Evolutionary conservation across 2,113 vertebrate genomes (phyloP), one percentile per base, ranked within the genome.

Genomic region (Phainopepla nitens): DNA sequence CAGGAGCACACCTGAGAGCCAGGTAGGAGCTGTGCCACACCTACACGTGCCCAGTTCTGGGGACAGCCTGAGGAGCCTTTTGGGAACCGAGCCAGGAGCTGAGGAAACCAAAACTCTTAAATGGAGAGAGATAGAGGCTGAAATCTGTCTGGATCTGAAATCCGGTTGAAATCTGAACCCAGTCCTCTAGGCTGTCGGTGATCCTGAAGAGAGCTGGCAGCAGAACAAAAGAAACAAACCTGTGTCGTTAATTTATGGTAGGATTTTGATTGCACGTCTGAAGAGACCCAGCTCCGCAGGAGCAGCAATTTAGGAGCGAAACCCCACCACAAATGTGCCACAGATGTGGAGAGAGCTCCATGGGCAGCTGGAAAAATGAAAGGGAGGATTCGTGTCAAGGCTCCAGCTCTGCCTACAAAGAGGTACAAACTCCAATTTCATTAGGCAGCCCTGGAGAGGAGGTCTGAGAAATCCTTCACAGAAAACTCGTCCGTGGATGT

Each of bases 1-100:
- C 4, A 88, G 45, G 58, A 82, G 8, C 49, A 65, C 44, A 89
- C 29, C 27, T 51, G 21, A 69, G 94, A 5, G 25, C 21, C 1
- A 29, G 8, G 24, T 3, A 56, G 35, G 58, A 33, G 15, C 3
- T 0, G 0, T 8, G 11, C 5, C 13, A 3, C 44, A 4, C 27
- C 75, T 10, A 1, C 8, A 39, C 12, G 39, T 39, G 11, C 3
- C 36, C 25, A 2, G 6, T 15, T 27, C 10, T 23, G 5, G 13
- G 15, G 3, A 23, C 27, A 16, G 13, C 4, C 39, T 31, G 10
- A 10, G 12, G 33, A 66, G 33, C 13, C 18, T 45, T 45, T 35
- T 2, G 36, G 31, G 36, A 44, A 4, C 39, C 42, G 24, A 28
- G 24, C 41, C 71, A 29, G 12, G 28, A 72, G 11, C 18, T 87